Base-by-base conservation (phyloP, 2,797 vertebrate species). In the Erithacus rubecula region DNA sequence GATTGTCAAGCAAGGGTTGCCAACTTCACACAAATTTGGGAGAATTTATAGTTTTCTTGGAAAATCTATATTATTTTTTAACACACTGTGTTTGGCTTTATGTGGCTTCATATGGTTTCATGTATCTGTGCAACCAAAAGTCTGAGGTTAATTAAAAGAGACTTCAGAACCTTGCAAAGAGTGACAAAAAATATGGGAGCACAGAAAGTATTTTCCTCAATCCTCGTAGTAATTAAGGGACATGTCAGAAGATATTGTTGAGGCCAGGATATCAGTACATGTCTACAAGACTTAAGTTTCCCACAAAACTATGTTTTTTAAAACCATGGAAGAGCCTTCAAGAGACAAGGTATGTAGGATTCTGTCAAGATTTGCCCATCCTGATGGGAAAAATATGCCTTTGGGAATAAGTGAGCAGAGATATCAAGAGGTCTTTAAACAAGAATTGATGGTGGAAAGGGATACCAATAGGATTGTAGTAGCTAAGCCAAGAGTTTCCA, bases 181-280 rank as follows among this genome's bases (percentile, higher is more conserved):
- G 16, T 30, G 8, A 3, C 11, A 39, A 58, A 63, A 63, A 34
- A 30, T 22, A 39, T 7, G 2, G 44, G 17, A 64, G 6, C n/a
- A 27, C 17, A 58, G 30, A 30, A 43, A 56, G 6, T 26, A 27
- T 34, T 52, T 77, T 58, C 7, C 2, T 58, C n/a, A 46, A 27
- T 30, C 15, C 7, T 70, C 6, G 3, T 14, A 46, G 7, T 41
- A 53, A 74, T 52, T 30, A 46, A 52, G 4, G 6, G 12, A 53
- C 21, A 36, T 8, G 19, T 46, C 22, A 15, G 30, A 74, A 67
- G 49, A 41, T 41, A 27, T 21, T 41, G 26, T 19, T 0, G 0
- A 60, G 47, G 21, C 15, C 34, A 60, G 15, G 7, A 9, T 47
- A 36, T 27, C 26, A 53, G 36, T 36, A 47, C 14, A 22, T 47